Base-by-base conservation (phyloP, 2,113 vertebrate genomes). In the Plecturocebus donacophilus region DNA sequence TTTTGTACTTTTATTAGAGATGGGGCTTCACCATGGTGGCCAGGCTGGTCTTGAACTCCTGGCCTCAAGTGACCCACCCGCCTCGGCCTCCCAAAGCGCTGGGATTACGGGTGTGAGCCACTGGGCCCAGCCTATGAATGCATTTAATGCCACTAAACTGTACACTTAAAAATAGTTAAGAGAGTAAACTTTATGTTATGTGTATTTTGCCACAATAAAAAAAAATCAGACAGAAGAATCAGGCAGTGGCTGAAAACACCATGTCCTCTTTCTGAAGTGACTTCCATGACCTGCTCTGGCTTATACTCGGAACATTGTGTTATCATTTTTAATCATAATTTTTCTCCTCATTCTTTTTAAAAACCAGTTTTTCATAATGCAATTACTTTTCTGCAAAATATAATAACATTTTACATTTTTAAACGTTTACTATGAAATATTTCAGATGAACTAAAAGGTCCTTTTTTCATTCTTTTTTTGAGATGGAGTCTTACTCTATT, bases 241-340 rank as follows among this genome's bases (percentile, higher is more conserved):
- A 5, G 52, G 12, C 40, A 12, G 4, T 2, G 35, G 45, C 52
- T 16, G 27, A 35, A 73, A 38, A 76, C 38, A 6, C 81, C 6
- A 9, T 2, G 6, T 61, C 52, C 42, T 42, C 42, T 17, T 19
- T 35, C 35, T 2, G 27, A 38, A 61, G n/a, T 10, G 21, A 42
- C 13, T 30, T 30, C 85, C 11, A 35, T n/a, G 0, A 2, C 38
- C 47, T 61, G 38, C 66, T 38, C 75, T 4, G 2, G 61, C 80
- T 61, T 45, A 52, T 45, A 30, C 42, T 61, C 1, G 0, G 32
- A 77, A 27, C 23, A 9, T 0, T 1, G 6, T 19, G 25, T 25
- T 83, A 6, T 45, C 2, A 27, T 73, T 84, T 73, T 73, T 83
- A 12, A 73, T 45, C 27, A 20, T 8, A 27, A 47, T 25, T 58